Evolutionary conservation across 2,888 invertebrate species (phyloP), one percentile per base, ranked within the genome.

Genomic region (Zelleria hepariella): DNA sequence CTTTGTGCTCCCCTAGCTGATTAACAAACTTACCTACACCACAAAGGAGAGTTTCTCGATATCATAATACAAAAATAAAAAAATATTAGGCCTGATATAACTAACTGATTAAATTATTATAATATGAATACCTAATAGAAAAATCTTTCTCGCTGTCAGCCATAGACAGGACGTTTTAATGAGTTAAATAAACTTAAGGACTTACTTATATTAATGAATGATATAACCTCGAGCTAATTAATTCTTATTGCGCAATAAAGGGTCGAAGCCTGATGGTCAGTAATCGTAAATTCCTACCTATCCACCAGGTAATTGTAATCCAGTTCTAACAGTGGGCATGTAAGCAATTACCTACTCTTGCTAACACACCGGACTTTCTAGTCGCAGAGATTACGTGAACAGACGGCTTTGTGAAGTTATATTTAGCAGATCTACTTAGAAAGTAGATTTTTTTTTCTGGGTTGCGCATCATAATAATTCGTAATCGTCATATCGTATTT

Each of bases 351-450:
- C n/a, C n/a, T n/a, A n/a, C 47, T 53, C 32, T 27, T 51, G 55
- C 58, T 59, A 74, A 68, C 69, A 72, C 65, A 72, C 70, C 57
- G 64, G 48, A 77, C 80, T 82, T 81, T 81, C 80, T 81, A 77
- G 74, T 74, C 77, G 74, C 71, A 73, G 69, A 75, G n/a, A 48
- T 79, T 80, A 82, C 81, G 77, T 78, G 74, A 78, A 72, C 71
- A n/a, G 24, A 24, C 23, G 24, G 48, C 55, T 72, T 75, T 75
- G 75, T 73, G 70, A 69, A 68, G 73, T 75, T 72, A 70, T 69
- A 74, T 77, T 71, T 20, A 49, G 20, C 49, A 49, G 49, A 49
- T 49, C 73, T 75, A 69, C 66, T 68, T 78, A 80, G 78, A 81
- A 80, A 78, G 78, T 53, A n/a, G n/a, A n/a, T n/a, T n/a, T 25